Conservation (phyloP, 1,140 invertebrate species). For the Patella vulgata region DNA sequence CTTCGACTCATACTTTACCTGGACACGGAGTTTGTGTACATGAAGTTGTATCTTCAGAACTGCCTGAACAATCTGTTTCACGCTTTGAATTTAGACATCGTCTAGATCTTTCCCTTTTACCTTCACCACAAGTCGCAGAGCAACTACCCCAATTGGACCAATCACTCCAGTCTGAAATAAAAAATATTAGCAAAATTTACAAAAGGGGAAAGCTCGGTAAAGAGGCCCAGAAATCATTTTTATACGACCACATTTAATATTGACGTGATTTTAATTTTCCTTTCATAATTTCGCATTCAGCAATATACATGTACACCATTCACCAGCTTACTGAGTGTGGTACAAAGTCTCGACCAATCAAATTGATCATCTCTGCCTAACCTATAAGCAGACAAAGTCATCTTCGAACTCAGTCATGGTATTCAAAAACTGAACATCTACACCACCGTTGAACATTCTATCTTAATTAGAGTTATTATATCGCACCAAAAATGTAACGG, state of each 20-base stretch:
- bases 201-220: background rate
- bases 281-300: background rate
- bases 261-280: background rate
- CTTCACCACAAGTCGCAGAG: background rate
- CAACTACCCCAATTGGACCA: background rate
- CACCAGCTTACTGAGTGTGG: background rate
- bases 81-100: background rate
- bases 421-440: too few relatives aligned
- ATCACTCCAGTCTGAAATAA: background rate
- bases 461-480: too few relatives aligned
- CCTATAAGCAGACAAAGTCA: background rate
- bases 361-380: too few relatives aligned
- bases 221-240: background rate
- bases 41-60: background rate
- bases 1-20: too few relatives aligned
- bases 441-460: too few relatives aligned
- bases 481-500: too few relatives aligned
- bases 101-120: background rate
- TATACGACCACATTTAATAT: background rate
- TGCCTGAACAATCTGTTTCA: background rate
- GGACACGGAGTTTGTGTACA: background rate
- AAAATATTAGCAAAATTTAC: background rate
- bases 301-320: background rate
- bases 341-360: too few relatives aligned
- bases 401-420: background rate